Base-by-base conservation (phyloP, 2,888 invertebrate genomes). In the Gari tellinella region DNA sequence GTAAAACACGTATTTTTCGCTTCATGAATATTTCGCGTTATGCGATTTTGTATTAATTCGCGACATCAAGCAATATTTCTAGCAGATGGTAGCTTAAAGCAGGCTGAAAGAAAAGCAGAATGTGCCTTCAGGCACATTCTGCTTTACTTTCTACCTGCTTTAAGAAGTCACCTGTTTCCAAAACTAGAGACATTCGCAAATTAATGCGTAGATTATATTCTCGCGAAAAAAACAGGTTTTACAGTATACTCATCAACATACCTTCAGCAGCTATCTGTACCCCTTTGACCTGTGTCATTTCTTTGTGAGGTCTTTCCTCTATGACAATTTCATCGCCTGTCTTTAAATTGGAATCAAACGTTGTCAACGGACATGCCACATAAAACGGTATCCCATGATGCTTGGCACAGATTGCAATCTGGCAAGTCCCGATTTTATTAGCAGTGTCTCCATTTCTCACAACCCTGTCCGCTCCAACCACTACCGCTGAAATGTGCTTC, bases 391-490 rank as follows among this genome's bases (percentile, higher is more conserved):
- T 96, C 38, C 94, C 94, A 90, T 99, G 98, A 92, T 97, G 93
- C 88, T 96, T 96, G 0, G 99, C 98, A 51, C 96, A 94, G 55
- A 99, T 96, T 0, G 99, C 98, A 89, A 99, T 95, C 93, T 92
- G 91, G 83, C 92, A 93, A 4, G 93, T 93, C 86, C 98, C 99
- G 90, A 99, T 98, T 94, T 99, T 99, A 92, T 99, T 99, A 0
- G 99, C 99, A 0, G 99, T 99, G 92, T 99, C 99, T 0, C 99
- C 99, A 92, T 99, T 99, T 1, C 95, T 95, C 15, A 97, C 97
- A 38, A 98, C 97, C 91, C 99, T 94, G 92, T 99, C 99, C 53
- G 99, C 99, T 19, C 99, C 99, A 21, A 99, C 98, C n/a, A 99
- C 95, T 8, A 99, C 97, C 0, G 97, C 98, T 40, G 95, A 95